Base-by-base conservation (phyloP, 2,797 vertebrate species). In the Emys orbicularis region DNA sequence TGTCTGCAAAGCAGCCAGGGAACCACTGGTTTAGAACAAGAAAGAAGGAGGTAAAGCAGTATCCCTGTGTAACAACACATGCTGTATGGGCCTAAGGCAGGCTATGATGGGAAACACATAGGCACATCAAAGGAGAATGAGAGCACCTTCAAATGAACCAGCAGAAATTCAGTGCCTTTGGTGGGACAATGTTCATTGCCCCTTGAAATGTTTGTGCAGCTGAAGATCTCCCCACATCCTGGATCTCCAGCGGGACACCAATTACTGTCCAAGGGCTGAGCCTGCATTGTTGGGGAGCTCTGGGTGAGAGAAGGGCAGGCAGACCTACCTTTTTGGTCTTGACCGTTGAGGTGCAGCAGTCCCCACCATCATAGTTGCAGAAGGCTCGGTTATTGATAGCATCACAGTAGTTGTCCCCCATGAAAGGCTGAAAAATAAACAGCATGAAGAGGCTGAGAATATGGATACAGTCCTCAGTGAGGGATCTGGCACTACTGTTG, bases 371-470 rank as follows among this genome's bases (percentile, higher is more conserved):
- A 0, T 99, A 99, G 98, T 99, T 99, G 97, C 99, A 99, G 98
- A 99, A 99, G 95, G 99, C 99, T 98, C 99, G 98, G 98, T 99
- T 99, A 98, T 99, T 99, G 97, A 99, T 98, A 85, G 99, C 98
- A 93, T 99, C 99, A 97, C 99, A 99, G 98, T 99, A 99, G 98
- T 99, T 99, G 98, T 99, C 99, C 96, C 99, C 99, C 98, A 99
- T 99, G 98, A 99, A 99, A 81, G 98, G 98, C 98, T 98, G 82
- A 9, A 90, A 93, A 82, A 86, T n/a, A 72, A 91, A 88, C 86
- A 91, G 4, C 29, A 83, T 41, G 90, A 84, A 81, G 79, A 94
- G 50, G 11, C 49, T 97, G n/a, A 92, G 87, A 83, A 52, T 0
- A 3, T 25, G n/a, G 54, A 31, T 15, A 8, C 3, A 47, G 79